These are phyloP conservation scores for Nothocercus julius DNA, from an alignment of 2,113 vertebrate genomes.

Conservation along the genomic window DNA sequence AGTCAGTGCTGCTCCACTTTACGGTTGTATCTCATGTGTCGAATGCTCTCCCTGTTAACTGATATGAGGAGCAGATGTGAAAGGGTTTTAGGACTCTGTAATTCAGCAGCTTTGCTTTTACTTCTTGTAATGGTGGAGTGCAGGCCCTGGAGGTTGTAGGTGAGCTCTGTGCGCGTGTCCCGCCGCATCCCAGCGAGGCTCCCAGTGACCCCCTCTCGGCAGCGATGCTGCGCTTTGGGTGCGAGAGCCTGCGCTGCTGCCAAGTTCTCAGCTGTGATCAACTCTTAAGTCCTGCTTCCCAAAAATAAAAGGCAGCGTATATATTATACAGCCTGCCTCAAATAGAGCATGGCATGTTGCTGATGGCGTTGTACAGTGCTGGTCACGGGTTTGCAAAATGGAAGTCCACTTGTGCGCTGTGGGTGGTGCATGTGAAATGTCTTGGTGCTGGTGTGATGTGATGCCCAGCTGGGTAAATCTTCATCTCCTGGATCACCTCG, in stretches of 20 bases:
- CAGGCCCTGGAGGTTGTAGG: neutral
- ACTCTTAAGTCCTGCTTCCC: neutral
- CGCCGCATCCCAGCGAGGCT: neutral
- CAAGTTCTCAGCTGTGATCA: neutral
- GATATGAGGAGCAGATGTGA: neutral
- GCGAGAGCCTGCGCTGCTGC: neutral
- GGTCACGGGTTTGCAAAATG: neutral
- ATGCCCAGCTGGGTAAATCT: neutral
- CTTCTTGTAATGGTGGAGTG: neutral
- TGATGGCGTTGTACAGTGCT: neutral
- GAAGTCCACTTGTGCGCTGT: fast-evolving
- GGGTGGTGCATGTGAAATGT: neutral
- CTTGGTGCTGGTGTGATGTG: fast-evolving
- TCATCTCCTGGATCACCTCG: neutral
- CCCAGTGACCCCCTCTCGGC: neutral
- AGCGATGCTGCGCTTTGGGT: neutral
- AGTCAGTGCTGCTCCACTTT: fast-evolving
- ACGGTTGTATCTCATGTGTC: neutral
- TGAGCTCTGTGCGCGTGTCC: neutral
- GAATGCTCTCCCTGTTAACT: neutral
- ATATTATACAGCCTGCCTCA: neutral
- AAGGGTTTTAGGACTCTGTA: neutral
- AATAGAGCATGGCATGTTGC: neutral
- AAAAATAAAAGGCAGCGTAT: neutral
- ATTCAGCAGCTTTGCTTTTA: neutral